Evolutionary conservation across 2,797 vertebrate genomes (phyloP).

Genomic region (Neopelma chrysocephalum): DNA sequence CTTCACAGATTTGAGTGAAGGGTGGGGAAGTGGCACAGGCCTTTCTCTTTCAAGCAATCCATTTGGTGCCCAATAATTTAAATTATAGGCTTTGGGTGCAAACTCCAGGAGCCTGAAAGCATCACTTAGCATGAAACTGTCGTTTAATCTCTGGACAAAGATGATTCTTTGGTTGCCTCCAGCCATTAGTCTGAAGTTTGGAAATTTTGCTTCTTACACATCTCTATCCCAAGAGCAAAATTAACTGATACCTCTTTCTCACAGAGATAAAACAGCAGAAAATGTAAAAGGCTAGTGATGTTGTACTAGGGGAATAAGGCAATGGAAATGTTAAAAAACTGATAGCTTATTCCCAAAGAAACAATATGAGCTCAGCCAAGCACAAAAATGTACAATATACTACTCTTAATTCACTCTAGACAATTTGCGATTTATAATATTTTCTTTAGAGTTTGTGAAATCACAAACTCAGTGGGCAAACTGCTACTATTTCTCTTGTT

Average conservation of each 20-base stretch:
- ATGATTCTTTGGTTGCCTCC: constrained; percentile 38
- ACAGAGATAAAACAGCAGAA: constrained; percentile 38
- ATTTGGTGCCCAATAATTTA: neutral
- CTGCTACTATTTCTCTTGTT: constrained; percentile 33
- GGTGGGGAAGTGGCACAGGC: neutral
- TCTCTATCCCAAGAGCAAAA: constrained; percentile 47
- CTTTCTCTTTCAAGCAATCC: neutral
- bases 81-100: neutral
- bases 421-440: constrained; percentile 42
- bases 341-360: constrained; percentile 71
- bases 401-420: constrained; percentile 68
- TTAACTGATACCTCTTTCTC: constrained; percentile 49
- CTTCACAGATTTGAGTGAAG: neutral
- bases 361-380: constrained; percentile 45
- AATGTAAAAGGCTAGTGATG: constrained; percentile 22
- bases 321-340: constrained; percentile 62
- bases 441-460: constrained; percentile 63
- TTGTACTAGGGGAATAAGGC: constrained; percentile 67
- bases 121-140: neutral
- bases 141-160: constrained; percentile 45
- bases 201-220: constrained; percentile 54
- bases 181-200: constrained; percentile 59
- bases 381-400: constrained; percentile 64
- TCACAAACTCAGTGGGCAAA: neutral
- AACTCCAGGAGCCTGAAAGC: constrained; percentile 23